Evolutionary conservation across 2,113 vertebrate genomes (phyloP).

Genomic region (Protomyctophum bolini): DNA sequence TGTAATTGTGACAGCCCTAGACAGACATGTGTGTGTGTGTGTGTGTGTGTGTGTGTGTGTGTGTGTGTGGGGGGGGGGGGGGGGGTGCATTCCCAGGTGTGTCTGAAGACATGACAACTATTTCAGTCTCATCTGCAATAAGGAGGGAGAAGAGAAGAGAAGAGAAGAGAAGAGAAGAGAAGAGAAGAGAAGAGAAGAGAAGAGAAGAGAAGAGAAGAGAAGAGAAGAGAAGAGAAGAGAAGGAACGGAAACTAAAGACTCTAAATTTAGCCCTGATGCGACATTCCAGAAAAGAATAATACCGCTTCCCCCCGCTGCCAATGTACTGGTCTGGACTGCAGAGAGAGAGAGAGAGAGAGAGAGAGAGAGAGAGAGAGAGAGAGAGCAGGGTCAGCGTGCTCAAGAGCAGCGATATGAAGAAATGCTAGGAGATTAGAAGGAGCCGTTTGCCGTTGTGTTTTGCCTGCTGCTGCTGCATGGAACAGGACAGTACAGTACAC

Average conservation of each 20-base stretch:
- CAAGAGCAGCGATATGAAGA: neutral
- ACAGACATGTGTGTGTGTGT: no score
- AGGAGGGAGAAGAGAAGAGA: conserved; percentile 37
- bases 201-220: conserved; percentile 49
- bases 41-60: neutral
- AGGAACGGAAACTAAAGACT: conserved; percentile 68
- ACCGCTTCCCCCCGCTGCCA: conserved; percentile 67
- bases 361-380: conserved; percentile 31
- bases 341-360: conserved; percentile 33
- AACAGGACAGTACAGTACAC: no score
- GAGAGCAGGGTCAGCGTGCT: conserved; percentile 3
- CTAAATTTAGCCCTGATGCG: conserved; percentile 78
- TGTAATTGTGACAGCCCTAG: no score
- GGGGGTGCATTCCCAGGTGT: conserved; percentile 64
- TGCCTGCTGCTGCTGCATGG: no score
- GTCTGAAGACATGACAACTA: conserved; percentile 63
- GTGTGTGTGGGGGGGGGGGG: neutral
- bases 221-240: conserved; percentile 29
- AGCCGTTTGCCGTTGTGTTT: neutral
- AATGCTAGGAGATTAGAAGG: neutral
- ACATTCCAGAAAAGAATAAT: conserved; percentile 81
- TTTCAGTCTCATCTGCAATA: conserved; percentile 69
- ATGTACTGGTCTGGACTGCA: neutral
- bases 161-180: conserved; percentile 35
- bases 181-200: conserved; percentile 12